Evolutionary conservation across 2,888 invertebrate genomes (phyloP), one percentile per base, ranked within the genome.

Genomic region (Oligia fasciuncula): DNA sequence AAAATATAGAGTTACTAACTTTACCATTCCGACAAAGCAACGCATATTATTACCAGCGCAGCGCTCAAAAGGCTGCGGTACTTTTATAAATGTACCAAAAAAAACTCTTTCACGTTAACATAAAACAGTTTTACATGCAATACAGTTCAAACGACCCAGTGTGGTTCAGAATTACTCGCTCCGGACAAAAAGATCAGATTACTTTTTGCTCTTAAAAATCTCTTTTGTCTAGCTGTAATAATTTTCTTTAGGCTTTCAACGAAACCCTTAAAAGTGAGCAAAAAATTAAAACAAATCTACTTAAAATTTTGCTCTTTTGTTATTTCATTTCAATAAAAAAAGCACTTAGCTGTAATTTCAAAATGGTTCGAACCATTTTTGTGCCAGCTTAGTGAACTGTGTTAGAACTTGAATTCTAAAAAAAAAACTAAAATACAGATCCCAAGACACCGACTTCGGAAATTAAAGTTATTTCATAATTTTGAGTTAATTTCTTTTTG

Each of bases 151-250:
- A 54, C 60, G 65, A 70, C 71, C 76, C 70, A 76, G 19, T 74
- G 79, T 74, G 79, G 77, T 63, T 66, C 65, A 82, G 66, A 87
- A 85, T 87, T 77, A 86, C 86, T 79, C 73, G 46, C 70, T 40
- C 73, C 85, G 77, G 68, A 87, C 86, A 87, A 86, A 87, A 85
- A 77, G 49, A 76, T 68, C 66, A 85, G 87, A 86, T 86, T 85
- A 85, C 83, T 86, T 86, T 86, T 87, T 63, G 79, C 88, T 79
- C 83, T 82, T 82, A 85, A 86, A 85, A 87, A 70, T 75, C 70
- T 73, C 86, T 75, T 79, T 85, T 85, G 88, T 87, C 77, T 86
- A 86, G 79, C 62, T 87, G 68, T 62, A 82, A 85, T 40, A 87
- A 79, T 82, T 87, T 82, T 82, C 86, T 87, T 79, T 79, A 65